Conservation (phyloP, 2,113 vertebrate genomes). For the Romanogobio albipinnatus region DNA sequence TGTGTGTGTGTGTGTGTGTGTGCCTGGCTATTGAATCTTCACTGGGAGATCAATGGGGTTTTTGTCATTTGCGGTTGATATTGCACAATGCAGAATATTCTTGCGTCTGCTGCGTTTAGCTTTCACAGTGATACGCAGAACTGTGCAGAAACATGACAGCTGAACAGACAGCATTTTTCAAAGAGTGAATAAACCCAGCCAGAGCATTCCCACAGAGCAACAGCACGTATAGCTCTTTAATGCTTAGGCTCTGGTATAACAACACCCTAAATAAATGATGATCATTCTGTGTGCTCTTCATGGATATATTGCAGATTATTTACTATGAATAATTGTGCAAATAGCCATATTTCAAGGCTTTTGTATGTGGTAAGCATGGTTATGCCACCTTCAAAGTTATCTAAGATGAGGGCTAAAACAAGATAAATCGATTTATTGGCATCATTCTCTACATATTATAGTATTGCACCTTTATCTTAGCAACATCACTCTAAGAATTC, state of each 20-base stretch:
- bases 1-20: not conserved
- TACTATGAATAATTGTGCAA: not conserved
- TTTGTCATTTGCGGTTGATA: conserved; percentile 11
- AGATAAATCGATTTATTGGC: too few species aligned
- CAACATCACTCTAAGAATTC: too few species aligned
- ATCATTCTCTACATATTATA: too few species aligned
- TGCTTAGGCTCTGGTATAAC: not conserved
- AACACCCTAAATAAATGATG: not conserved
- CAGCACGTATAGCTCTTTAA: not conserved
- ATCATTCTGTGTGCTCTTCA: not conserved
- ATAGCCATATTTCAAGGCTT: too few species aligned
- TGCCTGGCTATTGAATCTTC: not conserved
- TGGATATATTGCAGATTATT: not conserved
- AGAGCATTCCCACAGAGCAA: not conserved
- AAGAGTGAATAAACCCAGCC: not conserved
- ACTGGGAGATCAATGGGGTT: not conserved
- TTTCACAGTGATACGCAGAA: conserved; percentile 1
- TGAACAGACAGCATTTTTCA: not conserved
- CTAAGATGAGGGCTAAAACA: too few species aligned
- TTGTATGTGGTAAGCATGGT: too few species aligned
- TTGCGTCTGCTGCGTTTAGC: not conserved
- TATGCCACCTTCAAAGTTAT: too few species aligned
- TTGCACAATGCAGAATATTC: not conserved
- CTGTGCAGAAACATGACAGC: not conserved
- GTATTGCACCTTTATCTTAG: too few species aligned